Base-by-base conservation (phyloP, 2,888 invertebrate genomes). In the Phoenoteleia sp. region DNA sequence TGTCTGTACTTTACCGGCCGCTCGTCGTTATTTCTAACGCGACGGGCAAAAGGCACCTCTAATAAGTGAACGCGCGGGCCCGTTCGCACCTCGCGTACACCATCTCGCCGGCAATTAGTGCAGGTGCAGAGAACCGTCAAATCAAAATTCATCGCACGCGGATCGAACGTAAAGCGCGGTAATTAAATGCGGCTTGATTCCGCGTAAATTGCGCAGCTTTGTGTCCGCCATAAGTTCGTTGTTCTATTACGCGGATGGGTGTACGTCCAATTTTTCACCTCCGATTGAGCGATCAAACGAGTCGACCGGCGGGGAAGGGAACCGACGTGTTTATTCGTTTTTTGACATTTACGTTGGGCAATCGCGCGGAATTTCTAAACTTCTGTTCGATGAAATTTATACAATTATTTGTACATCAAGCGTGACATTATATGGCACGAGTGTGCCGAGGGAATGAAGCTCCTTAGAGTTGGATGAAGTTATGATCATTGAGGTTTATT, bases 1-100 rank as follows among this genome's bases (percentile, higher is more conserved):
- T 84, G 79, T 85, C 77, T 69, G 77, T 81, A 79, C 85, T 85
- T 85, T 86, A 84, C 79, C 75, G 75, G 80, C 74, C 75, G 80
- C 69, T 80, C 77, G 76, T 76, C 60, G 64, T 86, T 86, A 80
- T 84, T 84, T 84, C 76, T 66, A 67, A 47, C 81, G 56, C 76
- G 56, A 21, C 17, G 54, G 64, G 52, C 45, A 69, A 56, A 49
- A 42, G 21, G 29, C 52, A 42, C 49, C 36, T 60, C 58, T 84
- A 76, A 84, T 60, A 42, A 69, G 80, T 64, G 58, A 39, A 64
- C 66, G 58, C 39, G 49, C 39, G 66, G 49, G 49, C 56, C 42
- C 71, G 36, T 77, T 64, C 66, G 76, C 71, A 66, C 72, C 71
- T 81, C 25, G 49, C 79, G 47, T 54, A 47, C 60, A 69, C 58